Conservation (phyloP, 2,797 vertebrate genomes). For the Cossypha polioptera region DNA sequence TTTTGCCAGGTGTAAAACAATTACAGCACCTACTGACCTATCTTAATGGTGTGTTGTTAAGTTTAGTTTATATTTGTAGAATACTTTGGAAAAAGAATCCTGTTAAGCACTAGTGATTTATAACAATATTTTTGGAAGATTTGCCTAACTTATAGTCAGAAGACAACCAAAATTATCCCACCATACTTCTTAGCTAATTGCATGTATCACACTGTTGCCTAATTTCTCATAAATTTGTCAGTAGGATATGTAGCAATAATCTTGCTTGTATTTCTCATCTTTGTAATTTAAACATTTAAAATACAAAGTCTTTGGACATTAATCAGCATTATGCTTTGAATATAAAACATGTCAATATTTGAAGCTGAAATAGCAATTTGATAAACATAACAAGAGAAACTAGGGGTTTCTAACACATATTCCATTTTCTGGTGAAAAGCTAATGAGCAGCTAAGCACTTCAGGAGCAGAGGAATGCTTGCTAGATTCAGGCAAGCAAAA, state of each 20-base stretch:
- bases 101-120: background rate
- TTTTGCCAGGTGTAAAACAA: background rate
- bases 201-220: background rate
- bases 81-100: background rate
- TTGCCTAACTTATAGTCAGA: background rate
- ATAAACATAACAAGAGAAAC: background rate
- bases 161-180: background rate
- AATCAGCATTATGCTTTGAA: background rate
- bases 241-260: background rate
- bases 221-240: background rate
- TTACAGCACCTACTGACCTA: background rate
- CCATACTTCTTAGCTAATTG: background rate
- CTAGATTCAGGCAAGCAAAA: background rate
- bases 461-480: background rate
- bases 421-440: background rate
- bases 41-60: background rate
- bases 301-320: background rate
- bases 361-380: background rate
- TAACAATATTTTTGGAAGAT: background rate
- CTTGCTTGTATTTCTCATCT: background rate
- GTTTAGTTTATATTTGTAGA: background rate
- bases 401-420: background rate
- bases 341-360: background rate
- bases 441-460: background rate
- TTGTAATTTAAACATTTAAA: background rate